A percentile compares a stretch with the other conserved stretches of the same genome.
Conservation (phyloP, 1,140 invertebrate species). For the Helicoverpa armigera region DNA sequence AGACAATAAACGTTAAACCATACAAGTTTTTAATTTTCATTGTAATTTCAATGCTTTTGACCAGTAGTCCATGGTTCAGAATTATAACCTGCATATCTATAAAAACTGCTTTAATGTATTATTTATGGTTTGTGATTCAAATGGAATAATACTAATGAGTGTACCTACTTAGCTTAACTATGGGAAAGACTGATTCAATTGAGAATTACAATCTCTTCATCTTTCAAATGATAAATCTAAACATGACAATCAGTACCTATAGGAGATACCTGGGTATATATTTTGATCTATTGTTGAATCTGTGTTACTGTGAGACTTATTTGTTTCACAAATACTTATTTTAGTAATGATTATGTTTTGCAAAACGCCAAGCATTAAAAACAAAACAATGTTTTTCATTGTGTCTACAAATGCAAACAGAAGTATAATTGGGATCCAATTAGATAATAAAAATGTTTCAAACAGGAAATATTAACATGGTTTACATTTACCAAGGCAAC, state of each 20-base stretch:
- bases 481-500: constrained; percentile 11
- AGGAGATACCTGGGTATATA: background rate
- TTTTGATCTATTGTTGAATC: background rate
- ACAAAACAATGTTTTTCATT: no score
- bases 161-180: background rate
- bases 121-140: background rate
- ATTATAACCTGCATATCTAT: no score
- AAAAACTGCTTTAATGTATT: no score
- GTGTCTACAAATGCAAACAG: no score
- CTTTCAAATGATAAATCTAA: background rate
- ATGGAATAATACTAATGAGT: background rate
- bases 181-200: constrained; percentile 10
- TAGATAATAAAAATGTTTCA: background rate
- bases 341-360: background rate
- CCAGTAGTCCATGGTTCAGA: no score
- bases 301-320: background rate
- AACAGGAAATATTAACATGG: background rate
- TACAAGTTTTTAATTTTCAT: no score
- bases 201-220: background rate
- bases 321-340: background rate
- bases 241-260: background rate
- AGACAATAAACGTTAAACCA: no score
- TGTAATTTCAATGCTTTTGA: no score
- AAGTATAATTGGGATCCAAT: background rate
- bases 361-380: background rate